Base-by-base conservation (phyloP, 2,113 vertebrate species). In the Ctenomys sociabilis region DNA sequence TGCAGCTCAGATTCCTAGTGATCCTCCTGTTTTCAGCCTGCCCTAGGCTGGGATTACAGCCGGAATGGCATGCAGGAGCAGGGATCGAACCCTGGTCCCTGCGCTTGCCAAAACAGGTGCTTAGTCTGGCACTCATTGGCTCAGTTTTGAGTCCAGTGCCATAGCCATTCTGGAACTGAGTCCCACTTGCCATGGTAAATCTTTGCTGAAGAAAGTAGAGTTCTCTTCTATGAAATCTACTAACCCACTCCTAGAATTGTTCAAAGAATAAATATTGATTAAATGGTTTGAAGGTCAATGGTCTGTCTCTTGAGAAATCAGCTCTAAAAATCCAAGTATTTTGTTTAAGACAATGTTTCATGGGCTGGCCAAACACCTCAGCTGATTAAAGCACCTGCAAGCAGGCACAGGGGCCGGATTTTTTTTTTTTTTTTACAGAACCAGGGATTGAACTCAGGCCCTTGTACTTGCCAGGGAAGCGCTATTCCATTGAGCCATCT, bases 191-290 rank as follows among this genome's bases (percentile, higher is more conserved):
- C 68, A 35, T 19, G 54, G 32, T 40, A 73, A 35, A 21, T 93
- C 40, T 88, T 93, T 95, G 37, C 12, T 88, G 49, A 61, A 77
- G 85, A 88, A 94, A 81, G 40, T 64, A 93, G 85, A 40, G 32
- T 61, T 93, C 94, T 81, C 75, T 86, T 64, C 82, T 85, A 37
- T 80, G 40, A 92, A 93, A 85, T 70, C 30, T 94, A 75, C 49
- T 68, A 91, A n/a, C 10, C 61, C 4, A n/a, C 10, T 66, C 4
- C 30, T 89, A 73, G 37, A 85, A 66, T 84, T 88, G 77, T 24
- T 90, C 13, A 24, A 61, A 63, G 52, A 84, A 72, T 45, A 78
- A 78, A 32, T 64, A 49, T n/a, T 82, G 77, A 90, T 86, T 59
- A 78, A 93, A 14, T 93, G 73, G 19, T 70, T 63, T 95, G 59